Evolutionary conservation across 2,888 invertebrate species (phyloP).

Genomic region (Dinocampus coccinellae): DNA sequence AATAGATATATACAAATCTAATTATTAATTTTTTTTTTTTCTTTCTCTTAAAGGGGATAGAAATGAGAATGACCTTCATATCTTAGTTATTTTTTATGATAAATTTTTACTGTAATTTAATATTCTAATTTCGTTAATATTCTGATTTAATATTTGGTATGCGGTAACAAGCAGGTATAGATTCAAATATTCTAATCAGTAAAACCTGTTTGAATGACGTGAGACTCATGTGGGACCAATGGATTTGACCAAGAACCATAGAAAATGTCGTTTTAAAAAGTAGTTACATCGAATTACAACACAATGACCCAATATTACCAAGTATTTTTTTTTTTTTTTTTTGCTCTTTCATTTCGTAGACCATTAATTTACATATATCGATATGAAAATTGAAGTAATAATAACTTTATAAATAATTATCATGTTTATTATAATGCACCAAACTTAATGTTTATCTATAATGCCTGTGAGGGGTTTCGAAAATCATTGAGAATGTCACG

Average conservation of each 20-base stretch:
- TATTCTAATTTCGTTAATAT: neutral
- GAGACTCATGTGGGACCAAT: no score
- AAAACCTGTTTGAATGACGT: conserved; percentile 13
- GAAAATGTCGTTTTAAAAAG: neutral
- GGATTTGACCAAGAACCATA: neutral
- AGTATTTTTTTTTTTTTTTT: neutral
- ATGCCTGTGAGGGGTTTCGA: neutral
- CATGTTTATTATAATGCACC: neutral
- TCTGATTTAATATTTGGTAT: neutral
- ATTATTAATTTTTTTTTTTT: no score
- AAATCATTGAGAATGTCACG: neutral
- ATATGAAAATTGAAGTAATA: neutral
- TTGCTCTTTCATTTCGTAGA: no score
- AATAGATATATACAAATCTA: no score
- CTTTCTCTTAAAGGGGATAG: no score
- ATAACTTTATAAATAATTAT: neutral
- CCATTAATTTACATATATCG: neutral
- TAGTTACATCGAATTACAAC: conserved; percentile 1
- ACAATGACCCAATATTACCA: conserved; percentile 15
- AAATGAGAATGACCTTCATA: neutral
- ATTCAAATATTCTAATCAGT: neutral
- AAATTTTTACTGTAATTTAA: neutral
- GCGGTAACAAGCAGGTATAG: neutral
- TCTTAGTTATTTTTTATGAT: neutral
- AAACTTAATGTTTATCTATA: neutral